These are phyloP conservation scores for Rhyzopertha dominica DNA, from an alignment of 1,140 invertebrate species.

Conservation along the genomic window DNA sequence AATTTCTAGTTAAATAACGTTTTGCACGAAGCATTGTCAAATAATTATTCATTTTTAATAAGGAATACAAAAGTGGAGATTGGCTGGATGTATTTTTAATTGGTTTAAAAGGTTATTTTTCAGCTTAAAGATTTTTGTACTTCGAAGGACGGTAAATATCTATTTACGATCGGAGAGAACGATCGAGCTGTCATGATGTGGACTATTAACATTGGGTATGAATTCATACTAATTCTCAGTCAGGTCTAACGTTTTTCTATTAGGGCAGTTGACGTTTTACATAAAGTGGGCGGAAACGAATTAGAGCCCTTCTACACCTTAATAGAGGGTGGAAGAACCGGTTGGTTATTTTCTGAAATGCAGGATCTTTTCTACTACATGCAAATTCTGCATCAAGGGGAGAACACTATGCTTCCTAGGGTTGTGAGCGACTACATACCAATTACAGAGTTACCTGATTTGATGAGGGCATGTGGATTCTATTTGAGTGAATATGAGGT, in stretches of 20 bases:
- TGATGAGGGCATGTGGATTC: constrained; percentile 68
- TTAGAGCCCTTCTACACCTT: constrained; percentile 55
- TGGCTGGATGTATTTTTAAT: too few relatives aligned
- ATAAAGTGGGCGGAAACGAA: constrained; percentile 50
- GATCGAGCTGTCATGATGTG: constrained; percentile 57
- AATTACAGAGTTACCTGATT: constrained; percentile 60
- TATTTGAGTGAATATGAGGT: constrained; percentile 70
- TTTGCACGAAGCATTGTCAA: too few relatives aligned
- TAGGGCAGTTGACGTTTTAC: constrained; percentile 52
- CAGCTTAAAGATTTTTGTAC: constrained; percentile 44
- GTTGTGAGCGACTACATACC: constrained; percentile 54
- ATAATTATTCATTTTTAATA: too few relatives aligned
- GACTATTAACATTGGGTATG: constrained; percentile 54
- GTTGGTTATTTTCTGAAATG: constrained; percentile 64
- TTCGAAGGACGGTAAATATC: constrained; percentile 45
- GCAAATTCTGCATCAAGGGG: constrained; percentile 64
- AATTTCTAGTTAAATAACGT: too few relatives aligned
- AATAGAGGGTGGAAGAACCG: constrained; percentile 53
- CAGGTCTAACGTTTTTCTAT: constrained; percentile 7
- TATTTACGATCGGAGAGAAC: constrained; percentile 55
- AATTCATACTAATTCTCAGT: background rate
- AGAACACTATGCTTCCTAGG: constrained; percentile 55
- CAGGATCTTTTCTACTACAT: constrained; percentile 69
- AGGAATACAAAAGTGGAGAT: too few relatives aligned
- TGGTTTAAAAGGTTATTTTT: constrained; percentile 13